These are phyloP conservation scores for Zaprionus ghesquierei DNA, from an alignment of 1,140 invertebrate species.

Conservation along the genomic window DNA sequence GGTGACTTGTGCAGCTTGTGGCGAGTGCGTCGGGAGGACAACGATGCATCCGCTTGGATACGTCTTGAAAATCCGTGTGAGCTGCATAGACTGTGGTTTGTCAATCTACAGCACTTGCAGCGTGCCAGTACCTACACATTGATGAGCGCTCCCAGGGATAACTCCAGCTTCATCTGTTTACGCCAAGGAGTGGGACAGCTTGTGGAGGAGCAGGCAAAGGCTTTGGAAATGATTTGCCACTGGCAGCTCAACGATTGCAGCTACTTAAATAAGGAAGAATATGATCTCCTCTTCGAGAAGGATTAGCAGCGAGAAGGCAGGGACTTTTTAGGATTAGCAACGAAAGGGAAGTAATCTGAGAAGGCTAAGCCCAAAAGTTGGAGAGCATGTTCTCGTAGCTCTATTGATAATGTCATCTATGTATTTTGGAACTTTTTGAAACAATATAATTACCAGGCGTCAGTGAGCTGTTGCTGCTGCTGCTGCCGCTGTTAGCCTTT, in stretches of 20 bases:
- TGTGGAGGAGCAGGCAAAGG: not conserved
- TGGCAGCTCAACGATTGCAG: slow-evolving; percentile 58
- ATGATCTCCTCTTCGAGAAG: too few relatives aligned
- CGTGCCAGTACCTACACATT: not conserved
- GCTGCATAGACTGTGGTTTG: slow-evolving; percentile 15
- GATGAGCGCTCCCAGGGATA: not conserved
- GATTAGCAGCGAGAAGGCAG: too few relatives aligned
- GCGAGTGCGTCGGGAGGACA: not conserved
- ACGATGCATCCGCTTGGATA: not conserved
- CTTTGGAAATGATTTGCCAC: slow-evolving; percentile 4
- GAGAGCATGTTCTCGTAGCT: too few relatives aligned
- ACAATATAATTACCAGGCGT: slow-evolving; percentile 52
- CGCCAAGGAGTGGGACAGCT: not conserved
- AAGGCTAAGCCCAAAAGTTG: too few relatives aligned
- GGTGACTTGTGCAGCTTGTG: slow-evolving; percentile 54
- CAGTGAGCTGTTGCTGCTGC: slow-evolving; percentile 50
- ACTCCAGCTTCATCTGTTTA: slow-evolving; percentile 22
- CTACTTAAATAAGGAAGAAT: too few relatives aligned
- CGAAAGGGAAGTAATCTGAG: too few relatives aligned
- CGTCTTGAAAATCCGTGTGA: slow-evolving; percentile 47
- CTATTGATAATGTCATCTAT: too few relatives aligned
- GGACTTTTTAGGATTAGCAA: too few relatives aligned
- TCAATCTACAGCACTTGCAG: slow-evolving; percentile 23
- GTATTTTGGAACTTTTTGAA: too few relatives aligned
- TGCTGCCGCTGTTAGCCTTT: slow-evolving; percentile 42